Base-by-base conservation (phyloP, 2,888 invertebrate species). In the Rugalucina vietnamica region DNA sequence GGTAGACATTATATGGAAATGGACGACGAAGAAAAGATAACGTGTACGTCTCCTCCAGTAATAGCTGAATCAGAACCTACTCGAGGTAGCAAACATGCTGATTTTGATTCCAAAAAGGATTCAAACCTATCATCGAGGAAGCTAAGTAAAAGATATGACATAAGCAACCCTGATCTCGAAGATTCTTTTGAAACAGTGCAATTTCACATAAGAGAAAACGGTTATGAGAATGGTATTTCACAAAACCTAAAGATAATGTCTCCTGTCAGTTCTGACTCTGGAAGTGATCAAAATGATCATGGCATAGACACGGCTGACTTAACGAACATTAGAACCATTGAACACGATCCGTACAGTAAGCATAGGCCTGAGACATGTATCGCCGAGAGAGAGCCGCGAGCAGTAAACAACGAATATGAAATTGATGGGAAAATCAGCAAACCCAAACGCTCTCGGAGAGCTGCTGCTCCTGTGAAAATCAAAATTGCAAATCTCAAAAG, bases 1-100 rank as follows among this genome's bases (percentile, higher is more conserved):
- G 87, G 87, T 3, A 65, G 87, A 76, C 82, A 85, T 57, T 85
- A 81, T 69, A 54, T 65, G 21, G 87, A 87, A 80, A 79, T 85
- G 82, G 85, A 87, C n/a, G 57, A 81, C 50, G 73, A 76, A 27
- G 37, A 84, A 34, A 65, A 34, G 34, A 34, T 34, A 1, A 18
- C 34, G 4, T 65, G 65, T 34, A 65, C 24, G 14, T 65, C 65
- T 4, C 65, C 65, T 2, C 65, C 65, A 43, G 43, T 43, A 8
- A 18, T 43, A 43, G 8, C 43, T 43, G 18, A 43, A 43, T 12
- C 8, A 12, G 43, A 43, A 43, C 10, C 10, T 43, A 43, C 8
- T 43, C 8, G 43, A 12, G 18, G 10, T 43, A 18, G 18, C 43
- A 18, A 43, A 43, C 8, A 18, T 43, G 18, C 18, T 8, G 43